Evolutionary conservation across 2,113 vertebrate genomes (phyloP).

Genomic region (Ailurus styani): DNA sequence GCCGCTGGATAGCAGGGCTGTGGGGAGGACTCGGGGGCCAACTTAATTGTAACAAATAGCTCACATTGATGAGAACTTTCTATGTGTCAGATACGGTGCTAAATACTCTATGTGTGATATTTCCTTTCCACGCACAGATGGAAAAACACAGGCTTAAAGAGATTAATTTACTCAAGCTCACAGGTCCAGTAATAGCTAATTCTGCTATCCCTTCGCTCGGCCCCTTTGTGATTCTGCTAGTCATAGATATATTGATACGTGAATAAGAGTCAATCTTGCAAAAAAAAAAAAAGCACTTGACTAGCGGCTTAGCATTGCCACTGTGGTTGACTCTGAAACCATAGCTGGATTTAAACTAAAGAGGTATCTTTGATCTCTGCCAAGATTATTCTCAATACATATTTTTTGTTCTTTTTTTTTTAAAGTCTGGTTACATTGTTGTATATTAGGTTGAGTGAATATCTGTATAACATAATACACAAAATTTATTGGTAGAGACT

Average conservation of each 20-base stretch:
- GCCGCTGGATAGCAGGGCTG: not conserved
- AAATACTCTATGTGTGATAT: not conserved
- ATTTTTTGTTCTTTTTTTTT: not conserved
- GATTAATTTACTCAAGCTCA: not conserved
- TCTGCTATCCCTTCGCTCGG: not conserved
- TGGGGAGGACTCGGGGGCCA: not conserved
- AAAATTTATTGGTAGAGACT: not conserved
- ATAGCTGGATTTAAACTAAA: not conserved
- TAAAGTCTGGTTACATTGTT: not conserved
- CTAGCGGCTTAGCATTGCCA: not conserved
- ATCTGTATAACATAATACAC: not conserved
- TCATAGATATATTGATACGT: not conserved
- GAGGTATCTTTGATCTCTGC: not conserved
- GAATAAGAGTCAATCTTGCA: not conserved
- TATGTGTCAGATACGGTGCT: slow-evolving; percentile 1
- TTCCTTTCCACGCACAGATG: slow-evolving; percentile 39
- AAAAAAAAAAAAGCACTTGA: not conserved
- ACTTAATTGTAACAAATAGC: not conserved
- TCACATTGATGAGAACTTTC: not conserved
- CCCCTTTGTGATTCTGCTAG: not conserved
- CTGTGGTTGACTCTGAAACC: not conserved
- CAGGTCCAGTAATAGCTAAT: not conserved
- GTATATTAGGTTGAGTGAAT: not conserved
- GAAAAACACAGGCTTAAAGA: slow-evolving; percentile 15
- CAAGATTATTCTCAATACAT: not conserved